phyloP scores from a whole-genome alignment of 2,797 vertebrate species.

The Okamejei kenojei region DNA sequence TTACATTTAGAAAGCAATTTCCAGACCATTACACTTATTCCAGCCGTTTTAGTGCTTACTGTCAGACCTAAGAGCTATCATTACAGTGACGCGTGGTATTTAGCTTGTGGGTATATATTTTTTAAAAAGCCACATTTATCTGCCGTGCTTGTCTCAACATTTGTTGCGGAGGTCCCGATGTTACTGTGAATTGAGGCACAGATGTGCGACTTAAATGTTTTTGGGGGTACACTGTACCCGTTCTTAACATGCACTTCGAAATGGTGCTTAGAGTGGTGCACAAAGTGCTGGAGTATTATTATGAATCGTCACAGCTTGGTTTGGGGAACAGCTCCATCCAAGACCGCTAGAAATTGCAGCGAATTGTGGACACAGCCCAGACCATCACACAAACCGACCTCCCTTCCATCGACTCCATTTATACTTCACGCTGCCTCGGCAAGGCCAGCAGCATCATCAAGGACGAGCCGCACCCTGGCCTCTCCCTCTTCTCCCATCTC shows the following conservation, averaged over 20 bases:
- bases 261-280: no score
- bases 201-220: not conserved
- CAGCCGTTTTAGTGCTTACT: conserved; percentile 8
- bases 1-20: conserved; percentile 35
- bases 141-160: not conserved
- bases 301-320: no score
- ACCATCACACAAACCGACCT: no score
- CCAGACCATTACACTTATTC: conserved; percentile 27
- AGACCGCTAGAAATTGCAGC: no score
- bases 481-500: no score
- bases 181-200: not conserved
- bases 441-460: no score
- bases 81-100: not conserved
- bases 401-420: no score
- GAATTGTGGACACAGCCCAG: no score
- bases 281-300: no score
- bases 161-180: not conserved
- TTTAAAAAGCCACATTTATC: not conserved
- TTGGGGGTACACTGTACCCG: not conserved
- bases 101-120: not conserved
- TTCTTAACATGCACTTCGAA: not conserved
- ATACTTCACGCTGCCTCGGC: no score
- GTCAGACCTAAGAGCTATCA: conserved; percentile 14
- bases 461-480: no score
- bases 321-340: no score